These are phyloP conservation scores for Melinaea marsaeus DNA, from an alignment of 2,888 invertebrate species.

Conservation along the genomic window DNA sequence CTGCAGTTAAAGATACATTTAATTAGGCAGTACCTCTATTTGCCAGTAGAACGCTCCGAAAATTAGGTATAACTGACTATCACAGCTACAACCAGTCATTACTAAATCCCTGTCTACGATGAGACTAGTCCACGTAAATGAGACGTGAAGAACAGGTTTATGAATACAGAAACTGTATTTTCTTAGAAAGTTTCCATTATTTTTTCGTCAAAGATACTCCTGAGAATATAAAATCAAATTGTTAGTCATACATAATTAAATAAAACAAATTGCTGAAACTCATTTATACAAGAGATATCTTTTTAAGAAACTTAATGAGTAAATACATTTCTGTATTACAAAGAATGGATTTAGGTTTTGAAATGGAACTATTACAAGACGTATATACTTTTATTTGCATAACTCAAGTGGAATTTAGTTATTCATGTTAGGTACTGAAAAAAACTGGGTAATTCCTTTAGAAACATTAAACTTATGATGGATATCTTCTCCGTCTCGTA, in stretches of 20 bases:
- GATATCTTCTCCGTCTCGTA: slow-evolving; percentile 26
- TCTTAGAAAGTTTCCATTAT: neutral
- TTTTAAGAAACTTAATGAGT: too few species aligned
- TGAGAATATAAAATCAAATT: too few species aligned
- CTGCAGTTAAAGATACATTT: neutral
- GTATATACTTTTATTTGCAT: slow-evolving; percentile 13
- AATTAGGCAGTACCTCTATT: slow-evolving; percentile 10
- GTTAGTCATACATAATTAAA: too few species aligned
- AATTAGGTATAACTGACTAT: slow-evolving; percentile 13
- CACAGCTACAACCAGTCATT: slow-evolving; percentile 5
- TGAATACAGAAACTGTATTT: neutral
- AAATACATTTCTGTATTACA: too few species aligned
- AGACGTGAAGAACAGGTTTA: neutral
- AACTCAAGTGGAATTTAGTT: slow-evolving; percentile 22
- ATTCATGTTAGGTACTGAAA: slow-evolving; percentile 19
- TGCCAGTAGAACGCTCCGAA: slow-evolving; percentile 7
- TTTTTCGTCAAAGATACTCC: too few species aligned
- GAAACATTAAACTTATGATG: slow-evolving; percentile 33
- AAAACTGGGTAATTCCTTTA: slow-evolving; percentile 30
- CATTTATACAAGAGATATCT: too few species aligned
- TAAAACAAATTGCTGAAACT: too few species aligned
- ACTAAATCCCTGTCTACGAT: slow-evolving; percentile 7
- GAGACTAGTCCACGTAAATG: slow-evolving; percentile 8
- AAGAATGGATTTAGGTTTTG: too few species aligned
- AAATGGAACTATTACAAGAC: slow-evolving; percentile 4